Conservation (phyloP, 2,113 vertebrate genomes). For the Calcarius ornatus region DNA sequence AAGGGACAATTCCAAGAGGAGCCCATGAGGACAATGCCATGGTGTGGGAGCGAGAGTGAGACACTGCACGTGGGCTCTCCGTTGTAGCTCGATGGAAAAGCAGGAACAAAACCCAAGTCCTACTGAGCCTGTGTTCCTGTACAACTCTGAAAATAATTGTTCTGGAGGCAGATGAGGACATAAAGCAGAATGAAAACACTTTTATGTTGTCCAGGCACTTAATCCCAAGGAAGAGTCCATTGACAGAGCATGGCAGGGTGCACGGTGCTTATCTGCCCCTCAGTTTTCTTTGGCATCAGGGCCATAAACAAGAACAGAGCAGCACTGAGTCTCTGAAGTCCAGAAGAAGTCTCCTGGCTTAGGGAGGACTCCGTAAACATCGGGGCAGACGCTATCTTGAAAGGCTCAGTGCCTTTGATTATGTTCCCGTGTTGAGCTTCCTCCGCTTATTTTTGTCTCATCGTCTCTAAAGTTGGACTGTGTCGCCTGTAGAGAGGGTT, state of each 20-base stretch:
- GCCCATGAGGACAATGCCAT: background rate
- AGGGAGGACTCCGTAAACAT: conserved; percentile 42
- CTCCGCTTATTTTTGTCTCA: conserved; percentile 49
- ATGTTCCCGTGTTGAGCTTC: conserved; percentile 15
- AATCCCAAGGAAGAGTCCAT: conserved; percentile 20
- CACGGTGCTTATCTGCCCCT: background rate
- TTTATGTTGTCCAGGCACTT: conserved; percentile 24
- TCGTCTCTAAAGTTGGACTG: background rate
- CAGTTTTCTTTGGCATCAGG: conserved; percentile 8
- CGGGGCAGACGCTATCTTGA: conserved; percentile 12
- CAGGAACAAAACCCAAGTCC: background rate
- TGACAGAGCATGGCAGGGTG: conserved; percentile 41
- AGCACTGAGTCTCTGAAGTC: conserved; percentile 35
- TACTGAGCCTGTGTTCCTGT: conserved; percentile 1
- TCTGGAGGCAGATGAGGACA: conserved; percentile 29
- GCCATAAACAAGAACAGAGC: conserved; percentile 39
- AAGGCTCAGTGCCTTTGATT: conserved; percentile 49
- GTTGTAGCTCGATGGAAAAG: background rate
- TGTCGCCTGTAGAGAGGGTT: background rate
- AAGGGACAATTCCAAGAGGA: background rate
- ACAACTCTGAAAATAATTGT: background rate
- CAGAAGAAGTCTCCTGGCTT: conserved; percentile 18
- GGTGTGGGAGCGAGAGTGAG: background rate
- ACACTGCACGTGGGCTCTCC: background rate
- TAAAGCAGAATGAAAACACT: conserved; percentile 13